Base-by-base conservation (phyloP, 2,888 invertebrate species). In the Hedya salicella region DNA sequence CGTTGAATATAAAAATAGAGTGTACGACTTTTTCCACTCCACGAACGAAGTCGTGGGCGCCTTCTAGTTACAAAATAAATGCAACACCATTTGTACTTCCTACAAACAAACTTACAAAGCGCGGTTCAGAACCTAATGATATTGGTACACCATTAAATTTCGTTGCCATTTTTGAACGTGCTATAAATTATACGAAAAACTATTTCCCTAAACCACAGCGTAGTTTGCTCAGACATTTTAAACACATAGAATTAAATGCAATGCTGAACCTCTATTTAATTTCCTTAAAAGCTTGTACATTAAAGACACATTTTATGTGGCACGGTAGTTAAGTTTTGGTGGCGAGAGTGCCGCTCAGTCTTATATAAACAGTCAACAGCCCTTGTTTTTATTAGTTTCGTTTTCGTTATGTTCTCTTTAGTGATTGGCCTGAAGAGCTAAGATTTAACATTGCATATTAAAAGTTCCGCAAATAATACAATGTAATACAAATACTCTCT, bases 251-350 rank as follows among this genome's bases (percentile, higher is more conserved):
- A n/a, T n/a, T n/a, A 64, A 32, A 53, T 50, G 44, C 39, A 53
- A 59, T 52, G 57, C 44, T 46, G 44, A 14, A 53, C 46, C 48
- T 67, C 48, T 44, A 68, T 65, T 62, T 68, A 68, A 69, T 68
- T 62, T 69, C 42, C 53, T 62, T 69, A 68, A 69, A 62, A 68
- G 69, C 69, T 56, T 65, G 57, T 32, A 19, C 65, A 59, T 68
- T 69, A 64, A 50, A 65, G 68, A 50, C 59, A 32, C 36, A 65
- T 68, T 69, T 65, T 68, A 69, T 68, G 53, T 60, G 62, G 46
- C 69, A 49, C 54, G 57, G 65, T 54, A 59, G 49, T 68, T 69
- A 69, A 65, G 65, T 66, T 40, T 66, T 19, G 53, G 49, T 30
- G 40, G 13, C 32, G 39, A 16, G 48, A 64, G 56, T 48, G 25